phyloP scores from a whole-genome alignment of 2,797 vertebrate species.

The Leuciscus waleckii region DNA sequence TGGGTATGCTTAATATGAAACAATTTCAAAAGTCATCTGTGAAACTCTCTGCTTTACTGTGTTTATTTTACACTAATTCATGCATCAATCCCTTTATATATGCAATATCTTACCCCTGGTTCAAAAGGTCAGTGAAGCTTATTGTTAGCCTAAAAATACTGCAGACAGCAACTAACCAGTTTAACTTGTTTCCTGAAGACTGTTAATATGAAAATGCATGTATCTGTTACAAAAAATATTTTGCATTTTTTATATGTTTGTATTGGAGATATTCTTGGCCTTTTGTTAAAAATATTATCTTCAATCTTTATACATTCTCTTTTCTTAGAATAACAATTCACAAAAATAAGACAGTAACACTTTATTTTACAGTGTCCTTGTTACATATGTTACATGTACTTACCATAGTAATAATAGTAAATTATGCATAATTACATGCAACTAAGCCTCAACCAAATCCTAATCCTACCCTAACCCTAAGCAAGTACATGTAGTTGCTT shows the following conservation, averaged over 20 bases:
- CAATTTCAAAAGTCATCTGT: constrained; percentile 5
- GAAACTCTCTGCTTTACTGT: neutral
- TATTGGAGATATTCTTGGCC: neutral
- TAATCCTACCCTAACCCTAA: too few relatives aligned
- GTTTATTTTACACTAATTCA: constrained; percentile 28
- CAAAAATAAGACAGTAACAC: too few relatives aligned
- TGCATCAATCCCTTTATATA: constrained; percentile 31
- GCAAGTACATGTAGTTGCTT: too few relatives aligned
- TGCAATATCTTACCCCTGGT: constrained; percentile 32
- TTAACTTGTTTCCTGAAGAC: neutral
- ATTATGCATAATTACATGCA: too few relatives aligned
- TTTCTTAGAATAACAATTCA: neutral
- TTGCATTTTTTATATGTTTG: too few relatives aligned
- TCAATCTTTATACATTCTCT: neutral
- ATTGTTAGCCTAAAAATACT: constrained; percentile 7
- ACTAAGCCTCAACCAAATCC: too few relatives aligned
- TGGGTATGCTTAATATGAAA: constrained; percentile 9
- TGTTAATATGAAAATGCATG: neutral
- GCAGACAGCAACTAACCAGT: neutral
- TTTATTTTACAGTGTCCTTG: too few relatives aligned
- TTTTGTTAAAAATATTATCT: neutral
- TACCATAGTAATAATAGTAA: too few relatives aligned
- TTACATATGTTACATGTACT: too few relatives aligned
- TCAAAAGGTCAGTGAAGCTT: constrained; percentile 25
- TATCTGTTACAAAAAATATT: neutral